Percentiles rank a stretch among this genome's conserved stretches.
Conservation (phyloP, 2,113 vertebrate species). For the Amia ocellicauda region DNA sequence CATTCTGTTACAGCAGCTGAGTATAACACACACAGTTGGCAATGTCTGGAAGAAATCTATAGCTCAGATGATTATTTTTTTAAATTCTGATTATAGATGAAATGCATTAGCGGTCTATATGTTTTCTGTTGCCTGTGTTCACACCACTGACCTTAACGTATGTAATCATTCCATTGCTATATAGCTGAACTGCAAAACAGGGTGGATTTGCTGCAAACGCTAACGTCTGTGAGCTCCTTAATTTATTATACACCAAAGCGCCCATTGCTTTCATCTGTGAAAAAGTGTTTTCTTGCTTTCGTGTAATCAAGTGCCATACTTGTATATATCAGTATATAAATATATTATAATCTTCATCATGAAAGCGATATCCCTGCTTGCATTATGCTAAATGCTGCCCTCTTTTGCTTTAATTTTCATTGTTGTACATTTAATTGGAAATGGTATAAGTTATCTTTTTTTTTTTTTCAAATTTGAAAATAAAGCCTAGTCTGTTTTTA, state of each 20-base stretch:
- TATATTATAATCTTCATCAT: constrained; percentile 67
- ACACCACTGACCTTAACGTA: constrained; percentile 92
- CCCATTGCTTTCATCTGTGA: constrained; percentile 70
- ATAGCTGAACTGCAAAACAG: constrained; percentile 62
- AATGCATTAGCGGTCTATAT: constrained; percentile 63
- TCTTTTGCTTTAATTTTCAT: constrained; percentile 65
- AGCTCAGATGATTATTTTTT: constrained; percentile 49
- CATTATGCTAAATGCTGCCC: constrained; percentile 66
- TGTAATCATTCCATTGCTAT: constrained; percentile 69
- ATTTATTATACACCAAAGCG: constrained; percentile 75
- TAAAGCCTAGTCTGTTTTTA: constrained; percentile 56
- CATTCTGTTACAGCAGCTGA: constrained; percentile 47
- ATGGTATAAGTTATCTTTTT: constrained; percentile 39
- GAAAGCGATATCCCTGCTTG: constrained; percentile 70
- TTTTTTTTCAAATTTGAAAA: constrained; percentile 56
- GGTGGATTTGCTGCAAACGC: constrained; percentile 62
- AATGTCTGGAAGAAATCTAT: constrained; percentile 28
- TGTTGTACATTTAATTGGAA: constrained; percentile 62
- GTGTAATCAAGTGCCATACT: constrained; percentile 81
- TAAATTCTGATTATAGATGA: constrained; percentile 45
- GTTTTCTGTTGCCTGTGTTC: constrained; percentile 79
- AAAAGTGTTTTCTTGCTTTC: constrained; percentile 59
- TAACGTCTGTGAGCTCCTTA: constrained; percentile 70
- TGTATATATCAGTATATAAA: constrained; percentile 66
- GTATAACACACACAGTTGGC: constrained; percentile 48